A percentile compares a stretch with the other conserved stretches of the same genome.
phyloP scores from a whole-genome alignment of 1,140 invertebrate genomes.

The Drosophila repleta region DNA sequence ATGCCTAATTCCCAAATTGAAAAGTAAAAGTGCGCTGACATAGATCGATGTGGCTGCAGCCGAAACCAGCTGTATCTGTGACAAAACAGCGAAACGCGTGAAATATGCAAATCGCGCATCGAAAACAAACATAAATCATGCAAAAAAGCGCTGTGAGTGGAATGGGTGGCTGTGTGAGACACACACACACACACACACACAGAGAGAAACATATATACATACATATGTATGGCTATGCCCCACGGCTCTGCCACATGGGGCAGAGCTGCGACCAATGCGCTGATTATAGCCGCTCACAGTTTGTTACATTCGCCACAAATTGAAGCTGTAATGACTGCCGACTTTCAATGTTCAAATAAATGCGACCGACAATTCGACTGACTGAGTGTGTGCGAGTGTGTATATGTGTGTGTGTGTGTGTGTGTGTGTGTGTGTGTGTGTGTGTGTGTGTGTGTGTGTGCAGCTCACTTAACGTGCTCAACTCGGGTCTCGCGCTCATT shows the following conservation, averaged over 20 bases:
- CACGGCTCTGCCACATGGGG: slow-evolving; percentile 65
- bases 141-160: slow-evolving; percentile 20
- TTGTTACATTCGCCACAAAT: slow-evolving; percentile 67
- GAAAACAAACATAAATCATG: slow-evolving; percentile 75
- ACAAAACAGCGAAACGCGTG: slow-evolving; percentile 75
- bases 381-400: neutral
- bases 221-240: slow-evolving; percentile 13
- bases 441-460: slow-evolving; percentile 41
- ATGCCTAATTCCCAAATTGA: slow-evolving; percentile 58
- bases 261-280: slow-evolving; percentile 66
- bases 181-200: neutral
- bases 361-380: slow-evolving; percentile 59
- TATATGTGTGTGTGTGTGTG: neutral
- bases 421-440: slow-evolving; percentile 6
- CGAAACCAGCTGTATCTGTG: slow-evolving; percentile 43
- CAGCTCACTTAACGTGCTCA: slow-evolving; percentile 65
- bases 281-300: slow-evolving; percentile 43
- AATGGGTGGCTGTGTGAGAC: slow-evolving; percentile 1
- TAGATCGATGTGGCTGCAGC: slow-evolving; percentile 60
- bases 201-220: too few species aligned
- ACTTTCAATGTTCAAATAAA: slow-evolving; percentile 81
- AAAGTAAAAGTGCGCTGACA: slow-evolving; percentile 78
- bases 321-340: slow-evolving; percentile 76
- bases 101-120: slow-evolving; percentile 79
- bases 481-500: slow-evolving; percentile 67